phyloP scores from a whole-genome alignment of 2,113 vertebrate species.

The Myodes glareolus region DNA sequence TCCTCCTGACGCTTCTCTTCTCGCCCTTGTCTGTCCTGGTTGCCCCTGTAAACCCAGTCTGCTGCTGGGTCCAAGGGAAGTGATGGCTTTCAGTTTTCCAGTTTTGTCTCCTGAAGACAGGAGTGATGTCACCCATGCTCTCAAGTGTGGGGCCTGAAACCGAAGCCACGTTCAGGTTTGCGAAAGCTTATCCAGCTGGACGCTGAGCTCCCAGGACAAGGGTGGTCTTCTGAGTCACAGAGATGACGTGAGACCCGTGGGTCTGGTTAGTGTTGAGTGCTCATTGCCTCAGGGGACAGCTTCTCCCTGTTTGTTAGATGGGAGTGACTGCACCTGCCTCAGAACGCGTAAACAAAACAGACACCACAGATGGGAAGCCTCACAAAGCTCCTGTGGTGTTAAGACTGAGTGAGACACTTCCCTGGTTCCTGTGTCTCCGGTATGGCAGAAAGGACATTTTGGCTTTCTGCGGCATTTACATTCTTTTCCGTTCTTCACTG shows the following conservation, averaged over 20 bases:
- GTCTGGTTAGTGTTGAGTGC: neutral
- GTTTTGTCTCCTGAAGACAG: neutral
- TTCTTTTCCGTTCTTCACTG: neutral
- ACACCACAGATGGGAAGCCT: neutral
- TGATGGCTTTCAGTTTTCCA: neutral
- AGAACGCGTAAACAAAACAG: neutral
- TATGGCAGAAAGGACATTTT: neutral
- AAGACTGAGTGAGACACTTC: neutral
- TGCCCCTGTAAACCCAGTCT: neutral
- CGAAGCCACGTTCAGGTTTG: neutral
- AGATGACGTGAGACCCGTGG: neutral
- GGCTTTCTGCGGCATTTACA: neutral
- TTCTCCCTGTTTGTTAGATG: neutral
- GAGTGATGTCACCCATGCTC: neutral
- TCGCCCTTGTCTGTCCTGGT: neutral
- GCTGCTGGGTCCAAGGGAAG: neutral
- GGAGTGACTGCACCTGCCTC: neutral
- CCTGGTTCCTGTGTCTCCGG: neutral
- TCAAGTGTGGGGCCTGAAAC: neutral
- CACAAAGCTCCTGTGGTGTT: neutral
- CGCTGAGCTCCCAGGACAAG: neutral
- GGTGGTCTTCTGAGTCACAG: neutral
- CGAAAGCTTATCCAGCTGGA: neutral
- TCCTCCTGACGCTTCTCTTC: neutral
- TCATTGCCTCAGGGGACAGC: neutral